Evolutionary conservation across 2,113 vertebrate species (phyloP), one percentile per base, ranked within the genome.

Genomic region (Hirundichthys speculiger): DNA sequence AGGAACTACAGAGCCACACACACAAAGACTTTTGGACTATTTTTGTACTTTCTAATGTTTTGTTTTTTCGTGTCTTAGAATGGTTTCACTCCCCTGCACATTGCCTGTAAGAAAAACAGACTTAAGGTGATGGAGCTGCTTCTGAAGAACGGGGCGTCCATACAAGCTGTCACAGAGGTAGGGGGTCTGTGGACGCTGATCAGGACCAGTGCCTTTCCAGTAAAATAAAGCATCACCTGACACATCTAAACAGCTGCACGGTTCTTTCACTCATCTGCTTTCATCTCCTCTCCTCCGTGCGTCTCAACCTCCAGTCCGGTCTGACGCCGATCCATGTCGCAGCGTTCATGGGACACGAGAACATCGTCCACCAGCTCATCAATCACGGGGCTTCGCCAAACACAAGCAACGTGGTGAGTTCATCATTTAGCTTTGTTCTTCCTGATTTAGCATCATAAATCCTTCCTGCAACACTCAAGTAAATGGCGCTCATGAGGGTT

Each of bases 91-190:
- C 97, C 97, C 3, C 94, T 99, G 84, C 98, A 99, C 81, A 99
- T 99, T 38, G 98, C 98, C 87, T 99, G 97, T 80, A 99, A 99
- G 93, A 99, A 99, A 81, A 99, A 99, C 83, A 91, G 98, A 84
- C 94, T 96, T 76, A 98, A 97, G 94, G 98, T 99, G 54, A 99
- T 99, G 98, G 98, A 99, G 89, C 94, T 99, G 25, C 94, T 99
- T 47, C 84, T 99, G 84, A 99, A 98, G 88, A 95, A 99, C 0
- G 97, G 96, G 67, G 98, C 98, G 6, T 99, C 97, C 8, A 98
- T 99, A 73, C 97, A 98, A 87, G 97, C 98, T 2, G 96, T 99
- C 64, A 99, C 98, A 14, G 97, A 99, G 93, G 98, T 99, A 82
- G 8, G 69, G 53, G 38, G 19, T 21, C n/a, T 50, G 52, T 27